Percentiles rank a stretch among this genome's conserved stretches.
Conservation (phyloP, 2,888 invertebrate genomes). For the Helleia helle region DNA sequence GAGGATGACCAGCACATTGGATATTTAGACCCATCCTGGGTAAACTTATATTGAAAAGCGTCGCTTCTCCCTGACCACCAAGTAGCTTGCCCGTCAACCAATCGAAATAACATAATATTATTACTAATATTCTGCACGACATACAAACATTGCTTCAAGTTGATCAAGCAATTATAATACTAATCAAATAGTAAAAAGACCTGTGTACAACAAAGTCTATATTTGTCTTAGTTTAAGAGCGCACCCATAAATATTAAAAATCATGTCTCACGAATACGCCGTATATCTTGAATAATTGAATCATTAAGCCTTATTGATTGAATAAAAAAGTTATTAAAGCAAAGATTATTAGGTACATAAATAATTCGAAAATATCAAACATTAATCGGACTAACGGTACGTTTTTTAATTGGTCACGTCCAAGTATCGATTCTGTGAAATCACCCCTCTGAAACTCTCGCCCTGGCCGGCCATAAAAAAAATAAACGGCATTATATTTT, state of each 20-base stretch:
- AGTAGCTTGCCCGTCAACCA: no score
- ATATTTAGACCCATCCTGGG: no score
- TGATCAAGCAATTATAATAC: no score
- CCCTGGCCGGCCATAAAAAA: conserved; percentile 42
- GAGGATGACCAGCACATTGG: no score
- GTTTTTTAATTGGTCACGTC: conserved; percentile 38
- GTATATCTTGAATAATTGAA: not conserved
- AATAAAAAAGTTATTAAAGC: conserved; percentile 16
- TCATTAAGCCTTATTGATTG: conserved; percentile 11
- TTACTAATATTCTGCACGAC: no score
- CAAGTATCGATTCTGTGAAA: conserved; percentile 40
- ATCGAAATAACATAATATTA: no score
- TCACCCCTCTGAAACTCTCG: conserved; percentile 33
- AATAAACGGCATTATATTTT: conserved; percentile 53
- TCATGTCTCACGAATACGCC: no score
- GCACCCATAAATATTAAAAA: not conserved
- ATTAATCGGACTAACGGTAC: conserved; percentile 28
- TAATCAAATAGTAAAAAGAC: no score
- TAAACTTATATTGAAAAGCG: no score
- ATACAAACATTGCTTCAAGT: no score
- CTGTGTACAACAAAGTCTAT: no score
- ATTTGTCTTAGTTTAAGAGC: not conserved
- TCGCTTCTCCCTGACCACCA: no score
- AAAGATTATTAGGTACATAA: conserved; percentile 22
- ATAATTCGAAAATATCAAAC: conserved; percentile 33